phyloP scores from a whole-genome alignment of 2,113 vertebrate genomes.

The Salvelinus alpinus region DNA sequence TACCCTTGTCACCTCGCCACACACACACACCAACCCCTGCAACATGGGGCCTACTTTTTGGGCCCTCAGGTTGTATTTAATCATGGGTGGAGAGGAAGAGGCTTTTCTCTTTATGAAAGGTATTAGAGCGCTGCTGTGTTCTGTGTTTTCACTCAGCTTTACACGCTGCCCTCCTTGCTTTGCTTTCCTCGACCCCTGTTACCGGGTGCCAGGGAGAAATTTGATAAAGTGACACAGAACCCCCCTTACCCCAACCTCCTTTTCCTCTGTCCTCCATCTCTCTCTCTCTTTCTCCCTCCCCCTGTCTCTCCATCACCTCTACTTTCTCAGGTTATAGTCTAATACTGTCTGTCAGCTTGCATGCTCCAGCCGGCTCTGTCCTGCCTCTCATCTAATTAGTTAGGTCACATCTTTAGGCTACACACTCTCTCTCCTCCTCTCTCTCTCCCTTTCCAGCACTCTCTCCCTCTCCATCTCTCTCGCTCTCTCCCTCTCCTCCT shows the following conservation, averaged over 20 bases:
- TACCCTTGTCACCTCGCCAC: conserved; percentile 74
- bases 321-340: conserved; percentile 55
- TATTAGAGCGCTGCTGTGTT: conserved; percentile 72
- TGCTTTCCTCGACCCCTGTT: conserved; percentile 70
- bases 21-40: conserved; percentile 5
- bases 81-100: conserved; percentile 71
- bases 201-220: conserved; percentile 70
- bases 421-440: not conserved
- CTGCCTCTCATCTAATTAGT: conserved; percentile 70
- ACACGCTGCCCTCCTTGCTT: conserved; percentile 67
- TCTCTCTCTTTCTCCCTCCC: conserved; percentile 21
- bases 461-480: too few relatives aligned
- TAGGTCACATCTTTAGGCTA: conserved; percentile 62
- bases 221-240: conserved; percentile 73
- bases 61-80: conserved; percentile 66
- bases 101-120: conserved; percentile 77
- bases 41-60: conserved; percentile 61
- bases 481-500: too few relatives aligned
- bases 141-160: conserved; percentile 74
- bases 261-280: conserved; percentile 14
- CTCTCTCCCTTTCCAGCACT: too few relatives aligned
- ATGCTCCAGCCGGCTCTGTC: conserved; percentile 40
- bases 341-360: not conserved
- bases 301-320: conserved; percentile 10
- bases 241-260: conserved; percentile 30